These are phyloP conservation scores for Aleiodes alternator DNA, from an alignment of 2,888 invertebrate genomes.

Conservation along the genomic window DNA sequence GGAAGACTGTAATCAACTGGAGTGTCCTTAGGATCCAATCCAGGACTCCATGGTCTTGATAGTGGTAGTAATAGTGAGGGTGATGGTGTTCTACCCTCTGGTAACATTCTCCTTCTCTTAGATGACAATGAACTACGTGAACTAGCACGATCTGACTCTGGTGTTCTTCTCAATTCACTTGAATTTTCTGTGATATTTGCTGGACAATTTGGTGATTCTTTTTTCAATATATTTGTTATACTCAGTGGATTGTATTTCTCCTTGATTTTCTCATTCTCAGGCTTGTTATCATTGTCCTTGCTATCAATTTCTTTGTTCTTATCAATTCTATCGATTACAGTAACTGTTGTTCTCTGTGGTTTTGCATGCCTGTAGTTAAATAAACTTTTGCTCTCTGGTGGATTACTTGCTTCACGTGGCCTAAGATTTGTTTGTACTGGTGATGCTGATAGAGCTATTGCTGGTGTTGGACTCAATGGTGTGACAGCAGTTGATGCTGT, in stretches of 20 bases:
- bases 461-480: conserved; percentile 63
- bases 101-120: conserved; percentile 69
- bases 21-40: conserved; percentile 69
- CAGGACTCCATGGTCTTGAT: conserved; percentile 71
- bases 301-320: conserved; percentile 63
- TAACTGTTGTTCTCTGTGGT: conserved; percentile 54
- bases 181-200: conserved; percentile 66
- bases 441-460: conserved; percentile 55
- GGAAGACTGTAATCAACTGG: conserved; percentile 89
- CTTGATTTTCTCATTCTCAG: conserved; percentile 62
- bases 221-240: conserved; percentile 71
- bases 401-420: conserved; percentile 66
- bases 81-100: conserved; percentile 71
- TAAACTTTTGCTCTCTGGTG: conserved; percentile 68
- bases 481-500: conserved; percentile 55
- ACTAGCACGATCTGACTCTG: conserved; percentile 76
- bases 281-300: conserved; percentile 65
- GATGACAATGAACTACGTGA: conserved; percentile 71
- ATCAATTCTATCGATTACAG: conserved; percentile 59
- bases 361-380: conserved; percentile 69
- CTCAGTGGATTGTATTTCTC: conserved; percentile 73
- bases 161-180: conserved; percentile 74
- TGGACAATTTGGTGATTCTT: conserved; percentile 63
- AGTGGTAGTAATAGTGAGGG: conserved; percentile 68
- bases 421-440: conserved; percentile 63